A percentile compares a stretch with the other conserved stretches of the same genome.
Evolutionary conservation across 2,888 invertebrate genomes (phyloP).

Genomic region (Ephialtes manifestator): DNA sequence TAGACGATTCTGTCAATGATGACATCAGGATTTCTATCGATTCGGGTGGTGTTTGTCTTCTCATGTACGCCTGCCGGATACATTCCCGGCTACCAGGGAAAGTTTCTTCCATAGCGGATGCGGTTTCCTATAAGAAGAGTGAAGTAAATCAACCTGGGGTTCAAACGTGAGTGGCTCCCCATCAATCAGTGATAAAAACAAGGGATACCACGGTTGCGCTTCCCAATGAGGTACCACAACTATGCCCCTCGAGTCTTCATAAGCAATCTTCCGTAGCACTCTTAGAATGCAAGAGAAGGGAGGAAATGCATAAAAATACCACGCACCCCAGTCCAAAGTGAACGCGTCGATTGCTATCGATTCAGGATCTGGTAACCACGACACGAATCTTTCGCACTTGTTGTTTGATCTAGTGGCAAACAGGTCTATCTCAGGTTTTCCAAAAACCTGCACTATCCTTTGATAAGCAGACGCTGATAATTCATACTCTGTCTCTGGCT

Average conservation of each 20-base stretch:
- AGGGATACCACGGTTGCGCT: conserved; percentile 39
- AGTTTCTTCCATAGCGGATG: conserved; percentile 27
- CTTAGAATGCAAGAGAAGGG: conserved; percentile 31
- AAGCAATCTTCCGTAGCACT: conserved; percentile 12
- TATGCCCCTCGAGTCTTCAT: conserved; percentile 28
- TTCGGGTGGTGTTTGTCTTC: conserved; percentile 10
- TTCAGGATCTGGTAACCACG: background rate
- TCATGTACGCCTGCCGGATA: conserved; percentile 39
- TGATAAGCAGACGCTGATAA: conserved; percentile 7
- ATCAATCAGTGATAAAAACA: conserved; percentile 15
- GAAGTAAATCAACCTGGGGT: conserved; percentile 19
- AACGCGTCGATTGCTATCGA: conserved; percentile 41
- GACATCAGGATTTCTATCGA: conserved; percentile 34
- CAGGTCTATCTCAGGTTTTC: conserved; percentile 34
- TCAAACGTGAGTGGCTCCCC: conserved; percentile 6
- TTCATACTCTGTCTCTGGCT: conserved; percentile 41
- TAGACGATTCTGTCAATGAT: conserved; percentile 10
- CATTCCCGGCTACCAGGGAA: conserved; percentile 13
- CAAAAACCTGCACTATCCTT: background rate
- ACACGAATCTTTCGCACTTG: conserved; percentile 25
- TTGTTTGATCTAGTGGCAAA: conserved; percentile 38
- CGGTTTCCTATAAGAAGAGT: conserved; percentile 9
- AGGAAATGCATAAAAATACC: conserved; percentile 41
- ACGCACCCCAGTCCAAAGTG: background rate
- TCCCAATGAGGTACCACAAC: conserved; percentile 33